Base-by-base conservation (phyloP, 2,797 vertebrate species). In the Chelmon rostratus region DNA sequence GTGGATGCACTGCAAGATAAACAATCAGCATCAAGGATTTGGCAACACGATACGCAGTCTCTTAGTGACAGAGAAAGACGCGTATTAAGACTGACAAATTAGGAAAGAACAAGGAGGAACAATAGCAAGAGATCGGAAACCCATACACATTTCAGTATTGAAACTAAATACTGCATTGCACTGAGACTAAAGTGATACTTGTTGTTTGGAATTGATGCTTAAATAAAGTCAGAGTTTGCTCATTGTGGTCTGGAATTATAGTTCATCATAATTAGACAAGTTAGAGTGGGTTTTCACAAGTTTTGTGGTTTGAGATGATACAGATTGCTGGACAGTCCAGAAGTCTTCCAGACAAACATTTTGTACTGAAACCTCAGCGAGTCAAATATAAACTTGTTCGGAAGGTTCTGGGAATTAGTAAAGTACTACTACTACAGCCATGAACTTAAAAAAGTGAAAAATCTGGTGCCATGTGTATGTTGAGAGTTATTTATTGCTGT, bases 1-100 rank as follows among this genome's bases (percentile, higher is more conserved):
- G 89, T 97, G 97, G 87, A 97, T 97, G 79, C 94, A 95, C 95
- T 95, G 92, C 64, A 81, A 84, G 71, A 85, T 2, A 89, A 84
- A 83, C 5, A 38, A 44, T 44, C 31, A 23, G n/a, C 25, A 15
- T 66, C 57, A 86, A 23, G 28, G 71, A 54, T 72, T 79, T 67
- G 23, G 50, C 42, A 74, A 75, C 61, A 65, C 21, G 73, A 76
- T 47, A 68, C 52, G 71, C 44, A 33, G 49, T 46, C 47, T 71
- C 35, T 54, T 35, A 35, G 42, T 50, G 44, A 66, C 38, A 46
- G 18, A 76, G 25, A 56, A 62, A 66, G 8, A 68, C 18, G 46
- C 59, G 42, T 18, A 58, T 71, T 21, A 28, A 66, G 31, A 52
- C 59, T n/a, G 35, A 28, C 44, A 28, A 61, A 80, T 76, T 38